phyloP scores from a whole-genome alignment of 2,113 vertebrate genomes.

The Pycnonotus jocosus region DNA sequence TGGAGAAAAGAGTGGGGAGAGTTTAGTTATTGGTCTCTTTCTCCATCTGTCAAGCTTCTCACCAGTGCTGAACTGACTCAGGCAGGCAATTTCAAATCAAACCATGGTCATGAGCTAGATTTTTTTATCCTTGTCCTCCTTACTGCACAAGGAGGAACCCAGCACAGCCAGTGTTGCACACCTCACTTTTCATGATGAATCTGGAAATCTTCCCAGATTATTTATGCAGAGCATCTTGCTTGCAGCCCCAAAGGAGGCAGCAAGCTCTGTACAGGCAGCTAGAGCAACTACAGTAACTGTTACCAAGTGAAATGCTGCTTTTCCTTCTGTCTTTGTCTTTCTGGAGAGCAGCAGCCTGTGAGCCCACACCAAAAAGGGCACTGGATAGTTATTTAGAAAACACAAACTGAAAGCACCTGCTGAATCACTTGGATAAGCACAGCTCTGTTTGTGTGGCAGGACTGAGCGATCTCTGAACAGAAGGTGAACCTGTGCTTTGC shows the following conservation, averaged over 20 bases:
- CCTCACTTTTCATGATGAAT: neutral
- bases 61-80: neutral
- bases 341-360: neutral
- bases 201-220: neutral
- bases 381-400: neutral
- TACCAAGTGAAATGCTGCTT: neutral
- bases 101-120: neutral
- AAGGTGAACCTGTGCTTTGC: neutral
- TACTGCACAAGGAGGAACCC: neutral
- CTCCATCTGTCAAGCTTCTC: constrained; percentile 42
- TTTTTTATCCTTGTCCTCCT: neutral
- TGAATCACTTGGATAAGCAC: neutral
- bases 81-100: constrained; percentile 5
- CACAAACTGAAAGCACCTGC: neutral
- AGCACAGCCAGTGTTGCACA: neutral
- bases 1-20: neutral
- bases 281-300: neutral
- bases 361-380: neutral
- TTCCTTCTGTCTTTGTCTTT: neutral
- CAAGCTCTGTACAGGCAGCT: neutral
- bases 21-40: neutral
- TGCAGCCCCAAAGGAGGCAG: neutral
- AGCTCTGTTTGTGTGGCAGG: neutral
- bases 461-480: neutral
- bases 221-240: neutral